Evolutionary conservation across 2,113 vertebrate genomes (phyloP).

Genomic region (Hymenochirus boettgeri): DNA sequence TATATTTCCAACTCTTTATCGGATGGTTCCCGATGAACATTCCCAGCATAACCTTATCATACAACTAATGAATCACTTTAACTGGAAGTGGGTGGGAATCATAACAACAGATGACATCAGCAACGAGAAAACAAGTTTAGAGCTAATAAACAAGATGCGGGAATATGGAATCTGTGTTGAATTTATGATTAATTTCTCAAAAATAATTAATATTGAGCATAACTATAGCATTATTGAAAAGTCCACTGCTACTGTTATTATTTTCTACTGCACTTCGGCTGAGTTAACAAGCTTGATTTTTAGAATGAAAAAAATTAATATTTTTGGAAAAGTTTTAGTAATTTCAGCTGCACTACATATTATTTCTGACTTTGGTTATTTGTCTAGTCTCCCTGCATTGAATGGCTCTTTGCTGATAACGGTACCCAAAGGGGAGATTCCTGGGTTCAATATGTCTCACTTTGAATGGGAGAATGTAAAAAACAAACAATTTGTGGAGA

Average conservation of each 20-base stretch:
- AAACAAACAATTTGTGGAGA: neutral
- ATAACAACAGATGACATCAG: constrained; percentile 2
- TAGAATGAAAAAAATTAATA: too few relatives aligned
- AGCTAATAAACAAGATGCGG: neutral
- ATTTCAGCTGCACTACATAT: neutral
- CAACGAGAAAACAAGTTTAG: neutral
- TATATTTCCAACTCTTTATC: constrained; percentile 6
- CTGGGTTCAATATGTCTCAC: neutral
- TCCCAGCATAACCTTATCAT: neutral
- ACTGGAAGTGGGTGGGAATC: constrained; percentile 5
- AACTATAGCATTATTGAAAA: neutral
- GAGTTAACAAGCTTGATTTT: too few relatives aligned
- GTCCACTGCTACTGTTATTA: neutral
- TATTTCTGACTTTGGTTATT: neutral
- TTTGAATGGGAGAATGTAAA: neutral
- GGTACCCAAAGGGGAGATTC: neutral
- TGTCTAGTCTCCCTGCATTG: neutral
- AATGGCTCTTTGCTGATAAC: constrained; percentile 11
- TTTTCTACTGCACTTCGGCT: neutral
- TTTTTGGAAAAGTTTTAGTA: neutral
- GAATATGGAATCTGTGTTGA: neutral
- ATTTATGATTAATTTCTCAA: neutral
- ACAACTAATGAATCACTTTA: constrained; percentile 8
- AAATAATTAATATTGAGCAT: neutral
- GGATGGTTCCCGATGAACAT: constrained; percentile 7